These are phyloP conservation scores for Poecile montanus DNA, from an alignment of 2,797 vertebrate genomes.

Conservation along the genomic window DNA sequence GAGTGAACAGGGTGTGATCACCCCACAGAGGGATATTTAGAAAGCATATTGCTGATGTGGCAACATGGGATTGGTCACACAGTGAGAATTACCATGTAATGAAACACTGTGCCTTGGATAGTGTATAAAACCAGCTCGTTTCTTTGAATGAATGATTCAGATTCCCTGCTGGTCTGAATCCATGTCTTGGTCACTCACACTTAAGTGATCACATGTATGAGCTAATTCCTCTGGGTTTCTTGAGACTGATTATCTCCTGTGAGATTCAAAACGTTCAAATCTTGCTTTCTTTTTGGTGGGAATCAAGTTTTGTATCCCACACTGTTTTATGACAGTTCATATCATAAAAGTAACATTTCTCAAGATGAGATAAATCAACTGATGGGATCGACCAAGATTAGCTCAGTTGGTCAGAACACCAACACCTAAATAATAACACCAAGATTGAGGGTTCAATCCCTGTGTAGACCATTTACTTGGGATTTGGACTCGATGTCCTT, in stretches of 20 bases:
- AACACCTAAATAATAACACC: not conserved
- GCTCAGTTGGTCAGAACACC: accelerated
- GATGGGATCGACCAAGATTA: not conserved
- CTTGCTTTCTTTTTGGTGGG: not conserved
- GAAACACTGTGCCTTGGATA: not conserved
- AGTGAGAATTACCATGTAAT: not conserved
- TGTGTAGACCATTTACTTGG: not conserved
- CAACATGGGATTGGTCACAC: not conserved
- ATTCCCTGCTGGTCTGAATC: not conserved
- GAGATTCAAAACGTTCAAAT: not conserved
- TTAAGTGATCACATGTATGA: not conserved
- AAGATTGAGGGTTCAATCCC: not conserved
- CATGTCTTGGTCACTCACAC: accelerated
- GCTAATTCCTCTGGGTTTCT: not conserved
- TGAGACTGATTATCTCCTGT: not conserved
- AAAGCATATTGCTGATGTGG: accelerated
- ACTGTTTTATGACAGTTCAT: not conserved
- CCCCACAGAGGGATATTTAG: not conserved
- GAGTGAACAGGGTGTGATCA: accelerated
- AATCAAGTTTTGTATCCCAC: not conserved
- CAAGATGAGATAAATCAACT: not conserved
- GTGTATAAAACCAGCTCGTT: not conserved
- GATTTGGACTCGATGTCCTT: accelerated
- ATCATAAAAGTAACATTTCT: not conserved
- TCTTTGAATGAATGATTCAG: not conserved